A percentile compares a stretch with the other conserved stretches of the same genome.
phyloP scores from a whole-genome alignment of 2,113 vertebrate species.

The Pardalotus punctatus region DNA sequence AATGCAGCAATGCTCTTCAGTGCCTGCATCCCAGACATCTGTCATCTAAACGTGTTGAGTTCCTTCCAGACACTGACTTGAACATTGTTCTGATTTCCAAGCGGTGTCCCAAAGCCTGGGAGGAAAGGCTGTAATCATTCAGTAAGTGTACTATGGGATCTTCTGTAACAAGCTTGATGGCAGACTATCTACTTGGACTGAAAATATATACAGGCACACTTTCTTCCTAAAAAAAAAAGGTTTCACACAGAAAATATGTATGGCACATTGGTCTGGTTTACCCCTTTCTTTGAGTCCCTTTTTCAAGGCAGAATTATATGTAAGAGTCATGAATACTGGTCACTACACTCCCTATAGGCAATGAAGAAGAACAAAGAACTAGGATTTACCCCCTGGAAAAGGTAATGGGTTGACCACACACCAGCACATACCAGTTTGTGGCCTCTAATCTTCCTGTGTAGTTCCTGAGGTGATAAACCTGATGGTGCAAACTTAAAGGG shows the following conservation, averaged over 20 bases:
- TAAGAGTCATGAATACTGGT: not conserved
- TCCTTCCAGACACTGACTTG: not conserved
- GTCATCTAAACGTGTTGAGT: not conserved
- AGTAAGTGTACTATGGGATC: not conserved
- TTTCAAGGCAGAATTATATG: not conserved
- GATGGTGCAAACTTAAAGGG: not conserved
- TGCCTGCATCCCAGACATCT: not conserved
- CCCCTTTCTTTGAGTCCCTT: not conserved
- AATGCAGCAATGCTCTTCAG: not conserved
- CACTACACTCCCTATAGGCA: not conserved
- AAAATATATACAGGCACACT: not conserved
- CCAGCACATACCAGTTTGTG: not conserved
- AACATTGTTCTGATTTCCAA: not conserved
- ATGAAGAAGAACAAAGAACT: not conserved
- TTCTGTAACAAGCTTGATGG: not conserved
- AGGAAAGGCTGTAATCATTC: not conserved
- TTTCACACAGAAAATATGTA: not conserved
- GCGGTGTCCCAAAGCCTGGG: not conserved
- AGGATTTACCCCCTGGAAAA: not conserved
- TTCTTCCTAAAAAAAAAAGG: not conserved
- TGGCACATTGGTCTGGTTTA: not conserved
- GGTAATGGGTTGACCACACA: rapidly evolving
- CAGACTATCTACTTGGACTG: not conserved
- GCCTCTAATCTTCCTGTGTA: not conserved
- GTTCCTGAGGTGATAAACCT: not conserved